phyloP scores from a whole-genome alignment of 2,797 vertebrate species.

The Molossus molossus region DNA sequence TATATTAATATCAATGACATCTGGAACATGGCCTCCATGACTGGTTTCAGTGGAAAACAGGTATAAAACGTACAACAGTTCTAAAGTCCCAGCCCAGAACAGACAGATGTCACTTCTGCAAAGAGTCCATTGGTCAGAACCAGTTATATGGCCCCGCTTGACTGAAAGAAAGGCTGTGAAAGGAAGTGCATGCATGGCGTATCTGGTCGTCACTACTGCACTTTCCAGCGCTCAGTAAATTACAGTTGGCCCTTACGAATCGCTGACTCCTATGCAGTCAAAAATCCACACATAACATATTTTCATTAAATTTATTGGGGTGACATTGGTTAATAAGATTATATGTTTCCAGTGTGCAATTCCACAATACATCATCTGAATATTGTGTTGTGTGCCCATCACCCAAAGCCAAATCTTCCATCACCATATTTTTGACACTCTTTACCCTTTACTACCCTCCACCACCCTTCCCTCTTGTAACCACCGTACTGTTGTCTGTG shows the following conservation, averaged over 20 bases:
- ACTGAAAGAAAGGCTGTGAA: background rate
- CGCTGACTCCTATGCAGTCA: background rate
- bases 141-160: rapidly evolving
- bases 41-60: background rate
- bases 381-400: background rate
- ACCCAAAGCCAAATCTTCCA: background rate
- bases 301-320: background rate
- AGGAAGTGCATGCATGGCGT: background rate
- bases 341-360: background rate
- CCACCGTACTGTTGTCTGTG: background rate
- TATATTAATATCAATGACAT: background rate
- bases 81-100: background rate
- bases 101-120: background rate
- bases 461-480: background rate
- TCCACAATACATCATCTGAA: background rate
- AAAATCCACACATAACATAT: background rate
- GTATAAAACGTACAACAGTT: background rate
- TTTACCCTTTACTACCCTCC: background rate
- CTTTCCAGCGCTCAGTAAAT: background rate
- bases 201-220: background rate
- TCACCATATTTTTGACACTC: background rate
- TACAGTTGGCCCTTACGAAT: background rate
- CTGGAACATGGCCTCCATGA: background rate
- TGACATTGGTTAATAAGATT: background rate
- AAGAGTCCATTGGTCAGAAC: background rate